Percentiles rank a stretch among this genome's conserved stretches.
Evolutionary conservation across 2,113 vertebrate genomes (phyloP).

Genomic region (Panthera uncia): DNA sequence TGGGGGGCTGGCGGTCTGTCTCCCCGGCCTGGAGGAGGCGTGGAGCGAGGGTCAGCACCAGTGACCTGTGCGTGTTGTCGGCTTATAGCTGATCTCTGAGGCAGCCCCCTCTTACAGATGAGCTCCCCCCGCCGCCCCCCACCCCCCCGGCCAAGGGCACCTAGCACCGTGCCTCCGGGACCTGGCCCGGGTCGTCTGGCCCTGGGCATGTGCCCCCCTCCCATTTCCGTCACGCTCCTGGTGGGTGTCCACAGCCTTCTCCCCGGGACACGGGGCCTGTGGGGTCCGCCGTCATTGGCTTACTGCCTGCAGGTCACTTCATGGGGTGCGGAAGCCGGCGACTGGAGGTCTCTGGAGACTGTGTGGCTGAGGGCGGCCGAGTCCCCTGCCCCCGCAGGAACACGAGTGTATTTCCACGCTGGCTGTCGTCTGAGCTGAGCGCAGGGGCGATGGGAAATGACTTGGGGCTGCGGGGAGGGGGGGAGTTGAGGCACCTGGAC

Average conservation of each 20-base stretch:
- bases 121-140: background rate
- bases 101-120: accelerated
- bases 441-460: background rate
- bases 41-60: accelerated
- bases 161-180: accelerated
- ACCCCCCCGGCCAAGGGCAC: background rate
- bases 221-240: accelerated
- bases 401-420: accelerated
- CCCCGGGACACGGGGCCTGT: background rate
- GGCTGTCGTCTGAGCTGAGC: background rate
- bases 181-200: background rate
- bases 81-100: accelerated
- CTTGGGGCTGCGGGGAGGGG: background rate
- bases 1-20: background rate
- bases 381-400: background rate
- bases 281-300: no score
- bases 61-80: background rate
- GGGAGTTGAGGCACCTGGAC: background rate
- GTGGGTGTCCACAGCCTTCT: background rate
- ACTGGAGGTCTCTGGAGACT: background rate
- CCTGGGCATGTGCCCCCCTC: background rate
- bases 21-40: background rate
- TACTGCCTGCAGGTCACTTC: background rate
- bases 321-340: background rate
- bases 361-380: background rate